phyloP scores from a whole-genome alignment of 2,797 vertebrate genomes.

The Fistularia tabacaria region DNA sequence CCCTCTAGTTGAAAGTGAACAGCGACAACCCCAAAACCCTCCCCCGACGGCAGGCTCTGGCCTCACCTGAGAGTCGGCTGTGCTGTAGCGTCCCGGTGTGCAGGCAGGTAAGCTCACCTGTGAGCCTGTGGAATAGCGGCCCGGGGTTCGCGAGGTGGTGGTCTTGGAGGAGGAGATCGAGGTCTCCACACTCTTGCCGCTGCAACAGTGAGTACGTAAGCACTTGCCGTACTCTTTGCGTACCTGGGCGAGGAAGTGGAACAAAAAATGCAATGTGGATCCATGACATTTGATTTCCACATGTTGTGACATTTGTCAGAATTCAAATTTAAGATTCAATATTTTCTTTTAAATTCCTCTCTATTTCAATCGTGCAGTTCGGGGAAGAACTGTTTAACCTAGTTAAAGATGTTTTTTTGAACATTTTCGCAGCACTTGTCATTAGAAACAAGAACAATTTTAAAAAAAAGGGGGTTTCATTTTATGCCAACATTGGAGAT shows the following conservation, averaged over 20 bases:
- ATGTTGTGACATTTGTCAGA: not conserved
- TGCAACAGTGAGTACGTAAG: conserved; percentile 94
- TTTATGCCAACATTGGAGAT: too few species aligned
- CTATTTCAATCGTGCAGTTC: too few species aligned
- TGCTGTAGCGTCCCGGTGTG: conserved; percentile 75
- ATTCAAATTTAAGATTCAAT: too few species aligned
- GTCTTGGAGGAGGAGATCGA: conserved; percentile 96
- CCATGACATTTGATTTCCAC: not conserved
- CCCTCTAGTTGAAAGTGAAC: conserved; percentile 41
- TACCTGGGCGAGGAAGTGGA: conserved; percentile 72
- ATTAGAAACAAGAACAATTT: too few species aligned
- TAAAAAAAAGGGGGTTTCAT: too few species aligned
- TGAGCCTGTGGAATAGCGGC: conserved; percentile 95
- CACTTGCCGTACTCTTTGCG: conserved; percentile 98
- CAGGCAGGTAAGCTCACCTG: conserved; percentile 87
- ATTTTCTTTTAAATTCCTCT: too few species aligned
- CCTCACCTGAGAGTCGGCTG: conserved; percentile 76
- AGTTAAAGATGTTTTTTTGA: too few species aligned
- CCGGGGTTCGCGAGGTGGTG: conserved; percentile 90
- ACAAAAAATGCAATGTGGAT: not conserved
- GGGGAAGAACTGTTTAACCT: too few species aligned
- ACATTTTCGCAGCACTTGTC: too few species aligned
- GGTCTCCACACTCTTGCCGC: conserved; percentile 95
- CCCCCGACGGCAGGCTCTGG: conserved; percentile 32
- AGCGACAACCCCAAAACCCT: conserved; percentile 37